phyloP scores from a whole-genome alignment of 2,888 invertebrate genomes.

The Chymomyza caudatula region DNA sequence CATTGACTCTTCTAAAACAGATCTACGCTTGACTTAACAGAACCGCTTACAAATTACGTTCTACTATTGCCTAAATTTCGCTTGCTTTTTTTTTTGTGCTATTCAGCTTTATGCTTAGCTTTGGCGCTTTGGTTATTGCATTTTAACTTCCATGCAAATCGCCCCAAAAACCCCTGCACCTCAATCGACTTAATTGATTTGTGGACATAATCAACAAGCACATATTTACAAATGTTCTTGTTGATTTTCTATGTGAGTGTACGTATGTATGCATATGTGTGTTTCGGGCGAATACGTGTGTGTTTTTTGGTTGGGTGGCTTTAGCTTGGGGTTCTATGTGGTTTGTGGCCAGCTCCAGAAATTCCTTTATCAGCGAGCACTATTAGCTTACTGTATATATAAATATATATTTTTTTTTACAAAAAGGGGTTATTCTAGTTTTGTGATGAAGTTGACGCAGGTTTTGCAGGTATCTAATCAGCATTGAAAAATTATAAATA shows the following conservation, averaged over 20 bases:
- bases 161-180: conserved; percentile 43
- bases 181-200: conserved; percentile 76
- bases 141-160: background rate
- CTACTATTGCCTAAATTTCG: conserved; percentile 7
- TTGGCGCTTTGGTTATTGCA: background rate
- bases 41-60: background rate
- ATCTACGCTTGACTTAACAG: no score
- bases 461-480: conserved; percentile 15
- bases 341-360: background rate
- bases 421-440: background rate
- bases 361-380: background rate
- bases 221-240: conserved; percentile 11
- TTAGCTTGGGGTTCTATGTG: background rate
- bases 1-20: no score
- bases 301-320: conserved; percentile 41
- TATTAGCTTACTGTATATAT: background rate
- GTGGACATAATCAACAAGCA: conserved; percentile 64
- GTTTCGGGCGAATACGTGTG: no score
- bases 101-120: background rate
- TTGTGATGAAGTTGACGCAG: background rate
- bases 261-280: conserved; percentile 13
- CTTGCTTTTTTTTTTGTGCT: background rate
- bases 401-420: no score
- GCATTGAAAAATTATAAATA: no score
- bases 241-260: background rate